phyloP scores from a whole-genome alignment of 2,113 vertebrate genomes.

The Macaca mulatta region DNA sequence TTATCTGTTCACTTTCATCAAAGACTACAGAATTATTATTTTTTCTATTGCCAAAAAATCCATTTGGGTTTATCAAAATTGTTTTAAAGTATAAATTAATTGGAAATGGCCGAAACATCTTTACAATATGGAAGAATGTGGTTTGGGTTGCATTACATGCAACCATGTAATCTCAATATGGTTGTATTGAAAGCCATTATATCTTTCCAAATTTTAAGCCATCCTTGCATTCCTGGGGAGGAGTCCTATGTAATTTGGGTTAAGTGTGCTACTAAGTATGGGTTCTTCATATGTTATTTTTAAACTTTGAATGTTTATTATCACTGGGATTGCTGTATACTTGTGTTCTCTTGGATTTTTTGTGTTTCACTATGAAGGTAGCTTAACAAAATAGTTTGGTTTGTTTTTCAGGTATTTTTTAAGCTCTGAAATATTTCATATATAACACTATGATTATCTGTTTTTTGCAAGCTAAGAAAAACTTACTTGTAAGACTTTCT shows the following conservation, averaged over 20 bases:
- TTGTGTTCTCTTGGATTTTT: background rate
- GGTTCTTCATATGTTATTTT: background rate
- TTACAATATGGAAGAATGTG: background rate
- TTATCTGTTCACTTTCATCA: background rate
- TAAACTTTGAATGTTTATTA: background rate
- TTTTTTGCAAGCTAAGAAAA: background rate
- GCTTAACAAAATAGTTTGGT: background rate
- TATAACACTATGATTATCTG: background rate
- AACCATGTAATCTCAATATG: background rate
- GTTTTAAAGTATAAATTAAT: background rate
- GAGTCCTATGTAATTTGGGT: background rate
- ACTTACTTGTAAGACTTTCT: conserved; percentile 10
- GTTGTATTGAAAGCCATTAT: background rate
- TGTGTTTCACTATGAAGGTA: background rate
- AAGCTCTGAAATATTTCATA: background rate
- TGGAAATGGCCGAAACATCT: background rate
- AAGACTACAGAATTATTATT: background rate
- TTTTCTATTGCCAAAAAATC: background rate
- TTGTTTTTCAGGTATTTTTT: background rate
- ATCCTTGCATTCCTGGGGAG: background rate
- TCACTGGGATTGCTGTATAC: background rate
- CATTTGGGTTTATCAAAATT: background rate
- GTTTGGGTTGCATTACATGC: background rate
- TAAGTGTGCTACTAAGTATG: background rate
- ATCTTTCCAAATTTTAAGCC: background rate